Percentiles rank a stretch among this genome's conserved stretches.
Conservation (phyloP, 2,797 vertebrate species). For the Sebastes aleutianus region DNA sequence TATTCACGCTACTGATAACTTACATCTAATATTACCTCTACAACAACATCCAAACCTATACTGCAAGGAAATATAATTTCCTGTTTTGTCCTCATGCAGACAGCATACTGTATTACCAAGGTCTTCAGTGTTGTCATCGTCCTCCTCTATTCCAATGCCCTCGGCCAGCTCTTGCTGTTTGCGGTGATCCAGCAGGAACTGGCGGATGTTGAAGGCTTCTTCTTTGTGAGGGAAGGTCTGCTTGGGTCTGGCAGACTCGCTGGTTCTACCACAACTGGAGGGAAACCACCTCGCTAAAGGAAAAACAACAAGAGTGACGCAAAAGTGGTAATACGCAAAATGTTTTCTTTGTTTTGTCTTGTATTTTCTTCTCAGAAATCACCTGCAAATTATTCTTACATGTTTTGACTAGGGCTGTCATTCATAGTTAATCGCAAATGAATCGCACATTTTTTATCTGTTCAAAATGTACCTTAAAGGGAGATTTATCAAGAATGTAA, state of each 20-base stretch:
- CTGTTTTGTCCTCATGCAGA: not conserved
- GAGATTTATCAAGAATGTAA: no score
- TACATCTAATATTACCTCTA: not conserved
- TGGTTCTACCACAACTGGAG: not conserved
- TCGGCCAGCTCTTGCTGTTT: conserved; percentile 88
- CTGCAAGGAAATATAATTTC: not conserved
- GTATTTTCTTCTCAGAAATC: not conserved
- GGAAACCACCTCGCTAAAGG: conserved; percentile 88
- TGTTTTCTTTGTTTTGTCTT: not conserved
- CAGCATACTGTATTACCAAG: conserved; percentile 35
- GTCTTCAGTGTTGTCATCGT: conserved; percentile 45
- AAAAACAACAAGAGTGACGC: not conserved
- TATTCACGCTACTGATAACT: not conserved
- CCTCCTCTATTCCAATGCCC: conserved; percentile 81
- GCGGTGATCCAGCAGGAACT: conserved; percentile 86
- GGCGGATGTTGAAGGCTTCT: conserved; percentile 69
- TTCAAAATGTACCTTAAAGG: no score
- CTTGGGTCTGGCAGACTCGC: not conserved
- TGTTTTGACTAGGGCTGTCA: not conserved
- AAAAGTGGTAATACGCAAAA: not conserved
- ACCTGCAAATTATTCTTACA: not conserved
- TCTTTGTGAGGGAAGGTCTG: conserved; percentile 9
- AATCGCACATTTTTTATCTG: no score
- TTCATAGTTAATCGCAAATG: no score
- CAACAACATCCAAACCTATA: not conserved